Evolutionary conservation across 2,113 vertebrate genomes (phyloP), one percentile per base, ranked within the genome.

Genomic region (Chrysemys picta): DNA sequence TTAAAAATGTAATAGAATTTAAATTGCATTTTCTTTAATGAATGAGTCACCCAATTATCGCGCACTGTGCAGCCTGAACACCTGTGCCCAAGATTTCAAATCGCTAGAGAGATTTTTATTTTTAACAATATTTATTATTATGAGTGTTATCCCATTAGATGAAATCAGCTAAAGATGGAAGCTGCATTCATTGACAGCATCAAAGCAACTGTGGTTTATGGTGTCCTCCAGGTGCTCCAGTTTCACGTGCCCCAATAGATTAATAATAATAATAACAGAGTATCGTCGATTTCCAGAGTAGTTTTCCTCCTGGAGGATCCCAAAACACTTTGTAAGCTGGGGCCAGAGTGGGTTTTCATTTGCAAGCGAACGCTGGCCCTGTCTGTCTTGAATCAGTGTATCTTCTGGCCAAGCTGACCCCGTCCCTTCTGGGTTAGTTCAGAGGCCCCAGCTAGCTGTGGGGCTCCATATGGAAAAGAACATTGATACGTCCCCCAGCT

Each of bases 1-100:
- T 95, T 94, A 92, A 95, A 88, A 86, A 65, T 56, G 82, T 94
- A 97, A 97, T 98, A 95, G 97, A 96, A 98, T 98, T 97, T 80
- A 96, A 98, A 96, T 65, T 91, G 92, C 95, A 93, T 98, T 98
- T 96, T 79, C 92, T 91, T 97, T 97, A 97, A 98, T 97, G 96
- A 98, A 96, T 97, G 97, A 97, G 92, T 97, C 96, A 97, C 95
- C 96, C 97, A 97, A 89, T 98, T 98, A 97, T 88, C 81, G 49
- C 78, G 22, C 90, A 90, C 93, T 79, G 56, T 82, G 89, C 87
- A 90, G 91, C 93, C 82, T 19, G 89, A 98, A 96, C 97, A 97
- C 98, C 97, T 97, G 97, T 93, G 97, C 94, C 94, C 3, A 81
- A 87, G 94, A 95, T 53, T 91, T 49, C 9, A 69, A 88, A 89